Conservation (phyloP, 2,888 invertebrate genomes). For the Drosophila pseudotalamancana region DNA sequence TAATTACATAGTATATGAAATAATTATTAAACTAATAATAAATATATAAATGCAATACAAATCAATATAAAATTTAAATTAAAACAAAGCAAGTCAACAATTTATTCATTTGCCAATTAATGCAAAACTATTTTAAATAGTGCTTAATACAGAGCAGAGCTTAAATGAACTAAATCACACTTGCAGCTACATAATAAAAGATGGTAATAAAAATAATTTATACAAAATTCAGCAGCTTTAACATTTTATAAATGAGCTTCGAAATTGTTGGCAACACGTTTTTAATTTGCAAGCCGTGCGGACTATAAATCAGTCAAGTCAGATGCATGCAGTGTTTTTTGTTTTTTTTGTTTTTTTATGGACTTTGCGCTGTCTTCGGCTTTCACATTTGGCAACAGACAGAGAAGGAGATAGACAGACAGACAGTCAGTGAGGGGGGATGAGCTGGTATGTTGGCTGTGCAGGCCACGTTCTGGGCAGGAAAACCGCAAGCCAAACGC, state of each 20-base stretch:
- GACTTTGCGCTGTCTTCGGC: slow-evolving; percentile 40
- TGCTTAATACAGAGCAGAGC: neutral
- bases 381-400: slow-evolving; percentile 35
- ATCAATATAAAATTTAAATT: neutral
- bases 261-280: slow-evolving; percentile 57
- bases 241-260: slow-evolving; percentile 28
- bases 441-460: slow-evolving; percentile 14
- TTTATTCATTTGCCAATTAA: neutral
- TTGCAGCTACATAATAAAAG: neutral
- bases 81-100: neutral
- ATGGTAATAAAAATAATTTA: neutral
- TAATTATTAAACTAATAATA: neutral
- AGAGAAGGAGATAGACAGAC: neutral
- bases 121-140: too few species aligned
- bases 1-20: neutral
- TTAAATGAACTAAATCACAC: neutral
- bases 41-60: neutral
- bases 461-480: slow-evolving; percentile 42
- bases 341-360: slow-evolving; percentile 53
- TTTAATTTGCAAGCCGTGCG: slow-evolving; percentile 53
- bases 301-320: slow-evolving; percentile 56
- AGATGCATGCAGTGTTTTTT: slow-evolving; percentile 37
- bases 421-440: neutral
- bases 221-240: neutral
- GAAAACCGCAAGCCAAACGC: slow-evolving; percentile 58